Percentiles rank a stretch among this genome's conserved stretches.
Conservation (phyloP, 2,797 vertebrate species). For the Lemur catta region DNA sequence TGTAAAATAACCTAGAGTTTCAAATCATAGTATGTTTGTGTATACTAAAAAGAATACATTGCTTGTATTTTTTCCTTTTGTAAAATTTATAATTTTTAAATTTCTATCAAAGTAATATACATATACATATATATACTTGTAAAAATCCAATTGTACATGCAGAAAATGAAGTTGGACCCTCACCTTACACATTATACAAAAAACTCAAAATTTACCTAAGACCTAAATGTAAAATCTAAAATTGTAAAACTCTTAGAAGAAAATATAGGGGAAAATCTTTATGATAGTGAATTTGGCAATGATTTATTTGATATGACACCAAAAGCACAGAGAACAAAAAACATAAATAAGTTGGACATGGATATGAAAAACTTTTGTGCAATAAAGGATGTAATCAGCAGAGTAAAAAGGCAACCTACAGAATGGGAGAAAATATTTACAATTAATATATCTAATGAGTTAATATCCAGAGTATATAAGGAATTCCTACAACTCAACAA, state of each 20-base stretch:
- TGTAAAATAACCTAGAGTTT: not conserved
- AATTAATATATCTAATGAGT: not conserved
- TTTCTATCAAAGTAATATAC: not conserved
- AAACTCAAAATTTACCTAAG: not conserved
- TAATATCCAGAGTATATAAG: not conserved
- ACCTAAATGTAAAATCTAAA: not conserved
- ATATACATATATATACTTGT: not conserved
- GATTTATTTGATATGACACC: not conserved
- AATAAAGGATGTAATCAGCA: not conserved
- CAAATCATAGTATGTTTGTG: not conserved
- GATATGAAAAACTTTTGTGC: not conserved
- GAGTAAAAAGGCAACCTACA: not conserved
- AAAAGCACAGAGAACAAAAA: not conserved
- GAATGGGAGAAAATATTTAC: not conserved
- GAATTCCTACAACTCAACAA: not conserved
- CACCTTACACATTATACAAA: not conserved
- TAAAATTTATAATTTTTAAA: not conserved
- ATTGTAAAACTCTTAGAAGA: not conserved
- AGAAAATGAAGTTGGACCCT: not conserved
- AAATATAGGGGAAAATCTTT: not conserved
- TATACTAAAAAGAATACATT: not conserved
- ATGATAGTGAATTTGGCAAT: not conserved
- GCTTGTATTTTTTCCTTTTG: not conserved
- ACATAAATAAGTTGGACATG: not conserved
- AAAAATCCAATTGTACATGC: not conserved